phyloP scores from a whole-genome alignment of 2,797 vertebrate genomes.

The Esox lucius region DNA sequence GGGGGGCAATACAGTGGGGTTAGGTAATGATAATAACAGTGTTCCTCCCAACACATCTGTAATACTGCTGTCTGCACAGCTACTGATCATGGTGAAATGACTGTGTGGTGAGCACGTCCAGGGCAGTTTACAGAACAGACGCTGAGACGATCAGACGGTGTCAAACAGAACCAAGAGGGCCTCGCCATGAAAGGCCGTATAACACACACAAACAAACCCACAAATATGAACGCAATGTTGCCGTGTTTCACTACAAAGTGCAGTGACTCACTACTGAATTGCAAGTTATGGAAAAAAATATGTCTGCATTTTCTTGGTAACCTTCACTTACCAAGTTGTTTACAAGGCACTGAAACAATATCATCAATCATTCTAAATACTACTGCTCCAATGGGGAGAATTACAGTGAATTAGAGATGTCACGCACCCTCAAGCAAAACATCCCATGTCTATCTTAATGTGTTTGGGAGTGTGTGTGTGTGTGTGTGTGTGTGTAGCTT shows the following conservation, averaged over 20 bases:
- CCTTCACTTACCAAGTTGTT: constrained; percentile 75
- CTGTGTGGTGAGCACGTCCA: constrained; percentile 10
- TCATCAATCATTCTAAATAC: constrained; percentile 79
- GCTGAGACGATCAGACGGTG: neutral
- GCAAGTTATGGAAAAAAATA: constrained; percentile 40
- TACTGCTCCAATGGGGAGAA: constrained; percentile 73
- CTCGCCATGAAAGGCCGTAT: neutral
- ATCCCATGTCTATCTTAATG: constrained; percentile 74
- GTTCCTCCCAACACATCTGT: constrained; percentile 65
- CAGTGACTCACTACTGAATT: constrained; percentile 21
- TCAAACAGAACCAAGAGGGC: neutral
- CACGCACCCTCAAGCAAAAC: constrained; percentile 76
- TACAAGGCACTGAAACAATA: constrained; percentile 72
- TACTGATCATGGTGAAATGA: constrained; percentile 69
- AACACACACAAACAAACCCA: neutral
- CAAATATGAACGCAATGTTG: neutral
- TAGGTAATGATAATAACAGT: constrained; percentile 72
- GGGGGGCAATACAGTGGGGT: constrained; percentile 58
- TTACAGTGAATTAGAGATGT: constrained; percentile 79
- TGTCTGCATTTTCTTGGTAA: constrained; percentile 54
- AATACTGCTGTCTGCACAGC: constrained; percentile 72
- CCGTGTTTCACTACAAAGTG: constrained; percentile 40
- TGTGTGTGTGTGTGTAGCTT: constrained; percentile 43
- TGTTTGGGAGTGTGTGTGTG: constrained; percentile 51
- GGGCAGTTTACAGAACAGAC: neutral